Conservation (phyloP, 2,888 invertebrate genomes). For the Desoria tigrina region DNA sequence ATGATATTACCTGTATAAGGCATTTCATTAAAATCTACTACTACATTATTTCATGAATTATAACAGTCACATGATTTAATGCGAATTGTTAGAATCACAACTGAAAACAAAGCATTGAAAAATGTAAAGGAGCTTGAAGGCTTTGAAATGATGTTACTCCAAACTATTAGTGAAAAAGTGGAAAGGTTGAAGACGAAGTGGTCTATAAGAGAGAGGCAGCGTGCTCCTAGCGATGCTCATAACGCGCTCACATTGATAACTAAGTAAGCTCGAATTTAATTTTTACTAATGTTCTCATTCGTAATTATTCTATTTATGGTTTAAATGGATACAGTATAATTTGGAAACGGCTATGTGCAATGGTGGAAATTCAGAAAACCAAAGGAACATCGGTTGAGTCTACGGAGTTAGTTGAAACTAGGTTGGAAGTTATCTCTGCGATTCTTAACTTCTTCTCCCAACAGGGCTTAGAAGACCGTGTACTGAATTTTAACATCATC, state of each 20-base stretch:
- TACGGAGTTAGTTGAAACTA: conserved; percentile 18
- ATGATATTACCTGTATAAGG: too few species aligned
- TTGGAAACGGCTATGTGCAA: conserved; percentile 25
- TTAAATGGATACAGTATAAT: conserved; percentile 16
- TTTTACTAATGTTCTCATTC: neutral
- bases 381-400: neutral
- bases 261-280: neutral
- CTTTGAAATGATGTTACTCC: conserved; percentile 42
- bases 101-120: too few species aligned
- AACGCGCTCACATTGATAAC: neutral
- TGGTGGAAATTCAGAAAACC: neutral
- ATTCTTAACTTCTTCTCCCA: conserved; percentile 10
- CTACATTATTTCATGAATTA: too few species aligned
- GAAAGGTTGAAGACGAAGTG: conserved; percentile 32
- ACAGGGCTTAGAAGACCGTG: neutral
- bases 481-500: neutral
- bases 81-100: too few species aligned
- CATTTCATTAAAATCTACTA: too few species aligned
- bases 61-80: too few species aligned
- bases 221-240: neutral
- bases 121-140: too few species aligned
- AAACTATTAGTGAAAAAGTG: conserved; percentile 35
- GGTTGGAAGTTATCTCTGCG: conserved; percentile 27
- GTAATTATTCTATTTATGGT: neutral
- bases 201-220: conserved; percentile 33